Evolutionary conservation across 2,113 vertebrate species (phyloP).

Genomic region (Oreotrochilus melanogaster): DNA sequence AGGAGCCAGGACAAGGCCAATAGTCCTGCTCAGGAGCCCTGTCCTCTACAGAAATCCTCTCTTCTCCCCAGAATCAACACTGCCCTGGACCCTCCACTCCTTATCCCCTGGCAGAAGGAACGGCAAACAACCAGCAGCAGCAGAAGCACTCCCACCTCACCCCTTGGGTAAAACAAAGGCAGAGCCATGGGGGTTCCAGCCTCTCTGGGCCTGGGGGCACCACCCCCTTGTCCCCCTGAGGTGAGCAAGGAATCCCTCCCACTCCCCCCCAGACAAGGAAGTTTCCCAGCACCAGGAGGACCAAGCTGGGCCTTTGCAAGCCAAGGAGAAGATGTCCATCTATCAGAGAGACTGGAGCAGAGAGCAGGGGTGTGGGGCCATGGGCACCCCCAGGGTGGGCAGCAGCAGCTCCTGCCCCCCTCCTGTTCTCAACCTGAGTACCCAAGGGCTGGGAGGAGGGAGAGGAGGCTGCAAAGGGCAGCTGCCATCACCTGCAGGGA

Average conservation of each 20-base stretch:
- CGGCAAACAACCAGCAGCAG: fast-evolving
- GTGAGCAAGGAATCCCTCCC: fast-evolving
- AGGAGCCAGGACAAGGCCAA: fast-evolving
- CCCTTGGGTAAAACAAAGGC: fast-evolving
- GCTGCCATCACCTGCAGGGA: neutral
- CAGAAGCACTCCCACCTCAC: fast-evolving
- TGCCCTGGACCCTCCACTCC: neutral
- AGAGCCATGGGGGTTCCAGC: neutral
- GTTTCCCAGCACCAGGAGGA: fast-evolving
- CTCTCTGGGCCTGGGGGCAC: fast-evolving
- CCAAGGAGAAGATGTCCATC: fast-evolving
- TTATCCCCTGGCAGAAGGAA: no score
- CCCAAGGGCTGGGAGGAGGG: neutral
- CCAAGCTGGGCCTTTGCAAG: fast-evolving
- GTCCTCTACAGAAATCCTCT: neutral
- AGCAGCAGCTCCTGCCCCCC: neutral
- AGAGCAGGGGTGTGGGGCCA: fast-evolving
- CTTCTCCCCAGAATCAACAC: fast-evolving
- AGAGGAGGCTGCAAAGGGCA: neutral
- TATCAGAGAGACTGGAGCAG: neutral
- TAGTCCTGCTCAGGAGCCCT: neutral
- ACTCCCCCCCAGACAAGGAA: fast-evolving
- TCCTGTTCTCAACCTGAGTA: fast-evolving
- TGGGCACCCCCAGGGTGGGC: fast-evolving
- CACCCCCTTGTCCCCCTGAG: neutral